Base-by-base conservation (phyloP, 2,113 vertebrate species). In the Microcebus tavaratra region DNA sequence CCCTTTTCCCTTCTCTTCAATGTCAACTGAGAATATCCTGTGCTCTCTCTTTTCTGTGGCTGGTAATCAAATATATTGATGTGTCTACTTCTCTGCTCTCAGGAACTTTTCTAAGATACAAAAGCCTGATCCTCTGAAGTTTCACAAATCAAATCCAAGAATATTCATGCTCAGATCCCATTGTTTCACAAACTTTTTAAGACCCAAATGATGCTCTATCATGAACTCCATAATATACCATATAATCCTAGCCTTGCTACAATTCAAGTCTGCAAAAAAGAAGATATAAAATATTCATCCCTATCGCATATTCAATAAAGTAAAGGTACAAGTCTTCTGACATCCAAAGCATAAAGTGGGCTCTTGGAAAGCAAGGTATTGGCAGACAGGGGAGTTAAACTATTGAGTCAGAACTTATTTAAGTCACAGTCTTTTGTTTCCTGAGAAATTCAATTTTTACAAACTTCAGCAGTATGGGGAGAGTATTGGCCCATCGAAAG, bases 381-480 rank as follows among this genome's bases (percentile, higher is more conserved):
- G 55, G 21, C 53, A 78, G 36, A 25, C 12, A 25, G 4, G 5
- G 27, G 31, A 59, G 13, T 59, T 34, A 70, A 53, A 81, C 21
- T 25, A 7, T 36, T 85, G 78, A 53, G n/a, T 91, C 89, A 92
- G 59, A 95, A 3, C 45, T 75, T 36, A 31, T 67, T 31, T 53
- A 39, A 88, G 53, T 76, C 85, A 80, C 55, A 81, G 65, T 92
- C 25, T 95, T 88, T 78, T 93, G 63, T 92, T 94, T 94, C 59
- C 34, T 59, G 31, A 70, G 53, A 59, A 96, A 90, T 57, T 95
- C 63, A 72, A 59, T 70, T 87, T 55, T 65, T 93, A 95, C 1
- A 63, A 83, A 63, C 14, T 27, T 83, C 59, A 29, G 59, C 61
- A 83, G 36, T 50, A 50, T 53, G 17, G 10, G 39, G 55, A 89